Percentiles rank a stretch among this genome's conserved stretches.
Evolutionary conservation across 2,888 invertebrate species (phyloP).

Genomic region (Synanthedon vespiformis): DNA sequence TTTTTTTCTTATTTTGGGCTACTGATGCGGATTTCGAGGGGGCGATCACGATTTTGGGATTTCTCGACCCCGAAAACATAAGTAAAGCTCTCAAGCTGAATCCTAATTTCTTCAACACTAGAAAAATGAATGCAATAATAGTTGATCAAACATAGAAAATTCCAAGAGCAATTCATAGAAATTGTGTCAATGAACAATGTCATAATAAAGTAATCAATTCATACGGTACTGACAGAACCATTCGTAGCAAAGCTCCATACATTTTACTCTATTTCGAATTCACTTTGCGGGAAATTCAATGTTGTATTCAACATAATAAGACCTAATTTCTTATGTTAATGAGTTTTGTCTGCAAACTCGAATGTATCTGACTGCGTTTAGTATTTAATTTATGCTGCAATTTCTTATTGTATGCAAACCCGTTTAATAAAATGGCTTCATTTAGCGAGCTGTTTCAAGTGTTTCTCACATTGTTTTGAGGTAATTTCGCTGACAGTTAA

Average conservation of each 20-base stretch:
- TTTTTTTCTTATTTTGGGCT: too few species aligned
- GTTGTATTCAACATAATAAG: not conserved
- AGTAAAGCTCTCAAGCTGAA: too few species aligned
- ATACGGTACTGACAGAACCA: not conserved
- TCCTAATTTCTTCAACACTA: too few species aligned
- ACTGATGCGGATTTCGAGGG: too few species aligned
- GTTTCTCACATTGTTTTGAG: not conserved
- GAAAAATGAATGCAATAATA: too few species aligned
- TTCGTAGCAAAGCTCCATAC: not conserved
- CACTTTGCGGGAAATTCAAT: not conserved
- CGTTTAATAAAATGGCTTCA: conserved; percentile 27
- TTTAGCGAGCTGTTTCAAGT: conserved; percentile 4
- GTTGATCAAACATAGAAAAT: too few species aligned
- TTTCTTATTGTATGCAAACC: conserved; percentile 39
- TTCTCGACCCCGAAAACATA: too few species aligned
- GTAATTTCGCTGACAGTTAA: too few species aligned
- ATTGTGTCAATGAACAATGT: too few species aligned
- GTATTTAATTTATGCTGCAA: conserved; percentile 23
- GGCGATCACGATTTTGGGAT: too few species aligned
- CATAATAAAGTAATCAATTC: not conserved
- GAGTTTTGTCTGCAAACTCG: not conserved
- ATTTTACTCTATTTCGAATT: not conserved
- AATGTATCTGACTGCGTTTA: conserved; percentile 7
- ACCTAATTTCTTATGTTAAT: not conserved
- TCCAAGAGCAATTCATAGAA: too few species aligned